Evolutionary conservation across 1,140 invertebrate species (phyloP).

Genomic region (Papilio polyxenes): DNA sequence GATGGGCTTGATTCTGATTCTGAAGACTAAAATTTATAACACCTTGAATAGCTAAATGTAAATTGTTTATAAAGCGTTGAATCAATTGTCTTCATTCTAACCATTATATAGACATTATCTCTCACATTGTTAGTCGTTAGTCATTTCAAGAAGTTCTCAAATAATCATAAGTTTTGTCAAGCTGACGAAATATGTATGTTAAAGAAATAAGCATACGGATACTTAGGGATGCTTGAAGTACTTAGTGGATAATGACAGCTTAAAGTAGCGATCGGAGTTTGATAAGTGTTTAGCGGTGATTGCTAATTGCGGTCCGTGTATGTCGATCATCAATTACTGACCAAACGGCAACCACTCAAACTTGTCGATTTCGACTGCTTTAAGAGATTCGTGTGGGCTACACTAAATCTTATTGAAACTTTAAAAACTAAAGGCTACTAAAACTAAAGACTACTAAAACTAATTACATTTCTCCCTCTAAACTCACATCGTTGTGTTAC

Average conservation of each 20-base stretch:
- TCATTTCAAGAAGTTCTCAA: background rate
- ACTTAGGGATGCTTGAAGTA: background rate
- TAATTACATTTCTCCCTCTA: background rate
- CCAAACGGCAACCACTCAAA: no score
- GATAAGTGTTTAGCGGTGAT: no score
- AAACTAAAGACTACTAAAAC: no score
- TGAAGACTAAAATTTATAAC: background rate
- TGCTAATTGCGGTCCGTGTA: no score
- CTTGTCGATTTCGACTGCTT: no score
- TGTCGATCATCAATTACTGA: no score
- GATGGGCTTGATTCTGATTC: background rate
- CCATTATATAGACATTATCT: background rate
- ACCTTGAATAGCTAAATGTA: background rate
- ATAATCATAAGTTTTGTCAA: background rate
- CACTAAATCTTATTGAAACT: background rate
- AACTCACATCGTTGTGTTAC: background rate
- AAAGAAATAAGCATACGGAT: background rate
- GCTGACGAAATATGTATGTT: background rate
- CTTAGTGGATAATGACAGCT: background rate
- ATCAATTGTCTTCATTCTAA: background rate
- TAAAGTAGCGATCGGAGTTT: background rate
- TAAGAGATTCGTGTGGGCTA: no score
- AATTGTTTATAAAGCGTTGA: background rate
- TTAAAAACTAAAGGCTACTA: background rate
- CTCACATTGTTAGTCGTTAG: background rate